phyloP scores from a whole-genome alignment of 1,140 invertebrate genomes.

The Tetragonula clypearis region DNA sequence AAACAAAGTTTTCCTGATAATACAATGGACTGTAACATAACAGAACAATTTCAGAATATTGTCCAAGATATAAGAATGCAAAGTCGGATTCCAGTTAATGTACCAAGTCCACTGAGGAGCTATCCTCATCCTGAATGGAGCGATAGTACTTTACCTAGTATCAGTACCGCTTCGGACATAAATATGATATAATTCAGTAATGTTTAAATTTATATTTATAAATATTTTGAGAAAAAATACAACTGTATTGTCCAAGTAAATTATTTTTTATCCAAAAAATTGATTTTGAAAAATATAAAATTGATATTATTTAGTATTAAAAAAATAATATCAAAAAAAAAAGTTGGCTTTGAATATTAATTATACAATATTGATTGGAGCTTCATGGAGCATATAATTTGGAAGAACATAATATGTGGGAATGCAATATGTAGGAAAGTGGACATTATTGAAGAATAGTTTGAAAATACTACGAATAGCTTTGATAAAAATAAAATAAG shows the following conservation, averaged over 20 bases:
- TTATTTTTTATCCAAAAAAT: conserved; percentile 23
- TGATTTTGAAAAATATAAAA: conserved; percentile 25
- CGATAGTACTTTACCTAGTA: conserved; percentile 68
- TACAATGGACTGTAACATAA: conserved; percentile 49
- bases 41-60: conserved; percentile 63
- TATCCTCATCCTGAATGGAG: conserved; percentile 71
- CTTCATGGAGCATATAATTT: neutral
- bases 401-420: neutral
- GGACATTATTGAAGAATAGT: neutral
- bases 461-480: conserved; percentile 20
- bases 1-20: conserved; percentile 30
- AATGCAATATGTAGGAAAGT: neutral
- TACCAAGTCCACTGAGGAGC: conserved; percentile 67
- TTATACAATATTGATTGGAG: neutral
- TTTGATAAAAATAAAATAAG: conserved; percentile 40
- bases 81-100: conserved; percentile 59
- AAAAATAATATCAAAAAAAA: too few relatives aligned
- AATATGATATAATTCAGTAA: conserved; percentile 36
- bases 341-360: neutral
- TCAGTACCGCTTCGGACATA: conserved; percentile 62
- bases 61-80: conserved; percentile 63
- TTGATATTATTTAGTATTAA: conserved; percentile 7
- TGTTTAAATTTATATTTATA: conserved; percentile 3
- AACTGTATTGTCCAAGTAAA: neutral
- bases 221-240: neutral